Evolutionary conservation across 1,140 invertebrate species (phyloP).

Genomic region (Cheumatopsyche charites): DNA sequence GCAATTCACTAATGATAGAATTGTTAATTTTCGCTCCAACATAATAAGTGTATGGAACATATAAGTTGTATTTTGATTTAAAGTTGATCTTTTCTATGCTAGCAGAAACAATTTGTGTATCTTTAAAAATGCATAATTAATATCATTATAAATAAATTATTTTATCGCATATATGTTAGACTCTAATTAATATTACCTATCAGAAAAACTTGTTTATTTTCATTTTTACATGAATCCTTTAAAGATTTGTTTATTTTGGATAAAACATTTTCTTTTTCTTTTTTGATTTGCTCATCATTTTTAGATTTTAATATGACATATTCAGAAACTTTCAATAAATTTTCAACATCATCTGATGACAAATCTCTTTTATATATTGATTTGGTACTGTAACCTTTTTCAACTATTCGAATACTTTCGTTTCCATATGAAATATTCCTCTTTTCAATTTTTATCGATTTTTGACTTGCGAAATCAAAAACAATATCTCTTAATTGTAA

Average conservation of each 20-base stretch:
- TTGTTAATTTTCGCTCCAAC: slow-evolving; percentile 24
- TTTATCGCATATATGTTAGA: not conserved
- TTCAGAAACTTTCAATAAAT: slow-evolving; percentile 43
- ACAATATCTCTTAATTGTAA: slow-evolving; percentile 41
- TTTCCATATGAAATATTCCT: not conserved
- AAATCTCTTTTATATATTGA: slow-evolving; percentile 38
- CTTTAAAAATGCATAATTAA: slow-evolving; percentile 31
- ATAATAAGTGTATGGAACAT: slow-evolving; percentile 38
- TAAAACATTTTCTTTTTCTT: slow-evolving; percentile 43
- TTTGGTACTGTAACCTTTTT: not conserved
- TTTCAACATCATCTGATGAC: slow-evolving; percentile 36
- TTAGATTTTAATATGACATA: slow-evolving; percentile 43
- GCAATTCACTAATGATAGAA: slow-evolving; percentile 30
- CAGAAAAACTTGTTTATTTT: slow-evolving; percentile 18
- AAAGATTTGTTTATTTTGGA: slow-evolving; percentile 38
- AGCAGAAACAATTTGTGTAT: slow-evolving; percentile 36
- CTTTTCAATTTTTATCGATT: slow-evolving; percentile 5
- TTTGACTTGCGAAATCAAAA: slow-evolving; percentile 42
- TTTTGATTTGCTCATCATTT: slow-evolving; percentile 32
- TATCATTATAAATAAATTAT: not conserved
- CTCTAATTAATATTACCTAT: slow-evolving; percentile 25
- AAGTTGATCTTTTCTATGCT: slow-evolving; percentile 39
- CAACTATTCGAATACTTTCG: not conserved
- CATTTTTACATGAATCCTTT: slow-evolving; percentile 37
- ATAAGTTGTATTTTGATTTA: slow-evolving; percentile 27